phyloP scores from a whole-genome alignment of 2,888 invertebrate genomes.

The Nomada lathburiana region DNA sequence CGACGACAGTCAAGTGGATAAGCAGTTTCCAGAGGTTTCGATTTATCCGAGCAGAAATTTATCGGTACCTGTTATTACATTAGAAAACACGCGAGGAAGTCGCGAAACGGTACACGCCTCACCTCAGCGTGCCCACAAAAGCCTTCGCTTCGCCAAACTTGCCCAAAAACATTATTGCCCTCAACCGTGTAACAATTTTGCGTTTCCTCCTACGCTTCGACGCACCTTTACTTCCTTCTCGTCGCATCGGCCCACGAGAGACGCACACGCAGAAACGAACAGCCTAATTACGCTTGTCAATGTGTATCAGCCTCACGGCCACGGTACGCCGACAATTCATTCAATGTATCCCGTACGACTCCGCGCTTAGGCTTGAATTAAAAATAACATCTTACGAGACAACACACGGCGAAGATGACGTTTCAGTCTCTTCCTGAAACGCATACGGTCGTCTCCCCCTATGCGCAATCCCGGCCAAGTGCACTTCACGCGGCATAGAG shows the following conservation, averaged over 20 bases:
- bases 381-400: constrained; percentile 30
- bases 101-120: no score
- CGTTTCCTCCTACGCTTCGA: neutral
- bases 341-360: constrained; percentile 8
- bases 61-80: no score
- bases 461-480: constrained; percentile 35
- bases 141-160: no score
- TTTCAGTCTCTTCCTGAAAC: constrained; percentile 47
- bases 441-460: constrained; percentile 13
- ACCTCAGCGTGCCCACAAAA: no score
- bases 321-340: constrained; percentile 25
- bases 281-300: constrained; percentile 18
- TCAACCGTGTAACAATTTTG: neutral
- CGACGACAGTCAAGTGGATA: no score
- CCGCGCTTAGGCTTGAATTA: constrained; percentile 20
- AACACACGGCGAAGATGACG: constrained; percentile 26
- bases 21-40: no score
- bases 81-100: no score
- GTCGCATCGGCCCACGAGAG: constrained; percentile 2
- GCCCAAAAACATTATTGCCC: neutral
- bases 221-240: constrained; percentile 6
- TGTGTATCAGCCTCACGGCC: neutral
- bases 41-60: no score
- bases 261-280: neutral
- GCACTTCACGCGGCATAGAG: constrained; percentile 45